Evolutionary conservation across 2,113 vertebrate species (phyloP), one percentile per base, ranked within the genome.

Genomic region (Heteronetta atricapilla): DNA sequence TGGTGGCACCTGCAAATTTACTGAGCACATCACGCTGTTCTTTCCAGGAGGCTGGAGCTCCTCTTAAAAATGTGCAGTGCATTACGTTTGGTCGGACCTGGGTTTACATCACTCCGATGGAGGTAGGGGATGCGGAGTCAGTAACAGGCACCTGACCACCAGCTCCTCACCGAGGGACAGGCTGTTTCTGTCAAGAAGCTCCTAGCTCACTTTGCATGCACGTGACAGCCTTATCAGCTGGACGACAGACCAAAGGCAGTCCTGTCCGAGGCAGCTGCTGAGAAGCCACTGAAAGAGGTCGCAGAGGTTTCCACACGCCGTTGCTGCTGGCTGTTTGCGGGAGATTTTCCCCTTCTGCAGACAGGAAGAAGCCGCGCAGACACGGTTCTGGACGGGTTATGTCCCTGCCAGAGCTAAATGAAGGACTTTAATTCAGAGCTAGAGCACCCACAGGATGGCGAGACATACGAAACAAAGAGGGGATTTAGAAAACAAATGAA

Each of bases 401-500:
- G 38, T 52, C 79, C 63, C 69, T 59, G 75, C 86, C 74, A 91
- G 86, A 44, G 44, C 8, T 8, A 50, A 89, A 76, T 42, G 73
- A 94, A 95, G 93, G 88, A 66, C 34, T 60, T 56, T 55, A 56
- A 82, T 85, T 82, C 82, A 93, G 88, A 90, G 66, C 82, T 85
- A 34, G 52, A 62, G 56, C 90, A 79, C 85, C 85, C 94, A 68
- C 3, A 8, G 88, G 88, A 85, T n/a, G 82, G 31, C 17, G 10
- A 81, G 85, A 74, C 52, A 3, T 21, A 22, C 7, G 14, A 53
- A 84, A 89, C 88, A 89, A 91, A 91, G 92, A 94, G 42, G 67
- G 62, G 79, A 75, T 93, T 85, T 90, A 94, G 89, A 34, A 58
- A 87, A 93, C 74, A 66, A 91, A 86, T 69, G 85, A 92, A 94